Evolutionary conservation across 2,113 vertebrate species (phyloP).

Genomic region (Alouatta palliata): DNA sequence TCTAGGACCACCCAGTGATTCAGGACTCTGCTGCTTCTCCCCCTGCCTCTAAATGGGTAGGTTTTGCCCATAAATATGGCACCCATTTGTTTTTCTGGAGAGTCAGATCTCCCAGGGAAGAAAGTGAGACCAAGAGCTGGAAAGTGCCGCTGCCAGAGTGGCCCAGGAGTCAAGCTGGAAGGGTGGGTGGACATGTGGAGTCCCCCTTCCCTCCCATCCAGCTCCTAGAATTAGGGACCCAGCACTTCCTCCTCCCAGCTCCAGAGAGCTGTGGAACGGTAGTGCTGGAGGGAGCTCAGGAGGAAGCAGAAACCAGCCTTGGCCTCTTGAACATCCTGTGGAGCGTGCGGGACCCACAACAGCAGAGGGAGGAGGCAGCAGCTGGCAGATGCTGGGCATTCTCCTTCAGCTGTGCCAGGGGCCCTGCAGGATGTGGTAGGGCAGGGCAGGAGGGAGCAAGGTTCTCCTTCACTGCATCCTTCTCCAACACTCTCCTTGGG

Average conservation of each 20-base stretch:
- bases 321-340: neutral
- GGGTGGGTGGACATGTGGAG: neutral
- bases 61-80: neutral
- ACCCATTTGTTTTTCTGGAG: neutral
- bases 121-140: neutral
- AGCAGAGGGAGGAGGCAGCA: fast-evolving
- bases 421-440: neutral
- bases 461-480: neutral
- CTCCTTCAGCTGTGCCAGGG: neutral
- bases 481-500: neutral
- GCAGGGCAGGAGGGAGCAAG: neutral
- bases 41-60: neutral
- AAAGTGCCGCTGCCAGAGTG: neutral
- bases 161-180: neutral
- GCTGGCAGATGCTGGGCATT: neutral
- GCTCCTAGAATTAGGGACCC: neutral
- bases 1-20: neutral
- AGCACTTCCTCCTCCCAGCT: neutral
- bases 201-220: neutral
- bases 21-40: neutral
- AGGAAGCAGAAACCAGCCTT: neutral
- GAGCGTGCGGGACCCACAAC: neutral
- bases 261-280: neutral
- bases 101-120: neutral
- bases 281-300: neutral